These are phyloP conservation scores for Heliconius charithonia DNA, from an alignment of 2,888 invertebrate species.

Conservation along the genomic window DNA sequence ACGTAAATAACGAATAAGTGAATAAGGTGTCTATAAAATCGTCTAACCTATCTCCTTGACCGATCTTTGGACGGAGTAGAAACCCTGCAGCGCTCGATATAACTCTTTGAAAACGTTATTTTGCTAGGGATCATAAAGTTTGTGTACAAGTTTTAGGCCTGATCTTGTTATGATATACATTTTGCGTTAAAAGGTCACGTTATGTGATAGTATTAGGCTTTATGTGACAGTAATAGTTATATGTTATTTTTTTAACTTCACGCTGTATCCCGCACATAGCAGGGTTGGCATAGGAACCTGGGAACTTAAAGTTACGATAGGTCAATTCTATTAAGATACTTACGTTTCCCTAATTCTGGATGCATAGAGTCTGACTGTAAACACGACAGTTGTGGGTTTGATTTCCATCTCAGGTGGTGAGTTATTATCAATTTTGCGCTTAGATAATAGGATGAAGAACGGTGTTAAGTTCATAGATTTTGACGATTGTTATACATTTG, in stretches of 20 bases:
- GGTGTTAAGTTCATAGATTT: too few relatives aligned
- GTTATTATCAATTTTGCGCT: too few relatives aligned
- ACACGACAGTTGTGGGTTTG: too few relatives aligned
- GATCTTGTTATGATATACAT: slow-evolving; percentile 17
- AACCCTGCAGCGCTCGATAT: slow-evolving; percentile 12
- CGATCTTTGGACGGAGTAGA: slow-evolving; percentile 8
- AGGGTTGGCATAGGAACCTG: neutral
- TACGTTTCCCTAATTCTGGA: too few relatives aligned
- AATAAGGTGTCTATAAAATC: slow-evolving; percentile 19
- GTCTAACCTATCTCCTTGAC: slow-evolving; percentile 15
- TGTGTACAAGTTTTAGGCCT: slow-evolving; percentile 7
- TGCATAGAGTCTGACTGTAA: too few relatives aligned
- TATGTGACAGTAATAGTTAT: neutral
- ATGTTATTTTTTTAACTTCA: neutral
- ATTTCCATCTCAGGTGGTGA: too few relatives aligned
- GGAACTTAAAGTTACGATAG: too few relatives aligned
- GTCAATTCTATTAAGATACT: too few relatives aligned
- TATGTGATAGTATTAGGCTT: neutral
- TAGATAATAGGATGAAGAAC: too few relatives aligned
- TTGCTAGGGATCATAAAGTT: slow-evolving; percentile 18
- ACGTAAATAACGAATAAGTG: slow-evolving; percentile 19
- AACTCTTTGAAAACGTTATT: slow-evolving; percentile 22
- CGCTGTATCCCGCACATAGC: neutral
- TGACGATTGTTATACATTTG: too few relatives aligned
- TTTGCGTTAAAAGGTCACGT: neutral